Conservation (phyloP, 2,797 vertebrate genomes). For the Anas bahamensis region DNA sequence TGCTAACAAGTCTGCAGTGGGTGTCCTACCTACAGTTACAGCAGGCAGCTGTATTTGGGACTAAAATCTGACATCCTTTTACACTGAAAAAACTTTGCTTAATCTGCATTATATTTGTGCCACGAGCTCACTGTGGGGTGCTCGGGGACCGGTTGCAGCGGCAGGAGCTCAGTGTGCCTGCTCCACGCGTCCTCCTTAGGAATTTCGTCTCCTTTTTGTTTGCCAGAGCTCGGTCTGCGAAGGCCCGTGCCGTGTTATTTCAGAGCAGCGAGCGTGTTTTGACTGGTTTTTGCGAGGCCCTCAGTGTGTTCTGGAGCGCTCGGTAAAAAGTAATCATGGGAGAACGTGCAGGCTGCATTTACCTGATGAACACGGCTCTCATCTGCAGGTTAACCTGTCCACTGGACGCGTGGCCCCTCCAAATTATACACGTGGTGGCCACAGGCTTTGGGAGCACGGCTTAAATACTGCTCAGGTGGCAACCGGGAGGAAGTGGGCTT, state of each 20-base stretch:
- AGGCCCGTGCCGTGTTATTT: not conserved
- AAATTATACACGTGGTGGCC: not conserved
- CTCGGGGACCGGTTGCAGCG: not conserved
- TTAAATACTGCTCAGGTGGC: not conserved
- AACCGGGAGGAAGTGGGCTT: not conserved
- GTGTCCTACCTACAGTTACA: not conserved
- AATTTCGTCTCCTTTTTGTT: constrained; percentile 3
- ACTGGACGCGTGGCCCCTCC: not conserved
- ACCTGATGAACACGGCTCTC: not conserved
- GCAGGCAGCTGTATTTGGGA: not conserved
- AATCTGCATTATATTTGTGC: not conserved
- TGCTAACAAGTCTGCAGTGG: not conserved
- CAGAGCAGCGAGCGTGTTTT: constrained; percentile 13
- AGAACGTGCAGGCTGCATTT: not conserved
- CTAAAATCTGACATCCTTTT: not conserved
- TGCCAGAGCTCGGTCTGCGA: not conserved
- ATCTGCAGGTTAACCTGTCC: not conserved
- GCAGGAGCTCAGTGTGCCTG: not conserved
- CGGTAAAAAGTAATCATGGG: not conserved
- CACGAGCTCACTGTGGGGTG: not conserved
- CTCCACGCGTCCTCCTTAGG: not conserved
- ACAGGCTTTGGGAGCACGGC: not conserved
- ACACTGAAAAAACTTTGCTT: not conserved
- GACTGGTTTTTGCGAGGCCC: constrained; percentile 30
- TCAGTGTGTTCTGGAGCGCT: constrained; percentile 2